Percentiles rank a stretch among this genome's conserved stretches.
Conservation (phyloP, 2,797 vertebrate genomes). For the Paedocypris micromegethes region DNA sequence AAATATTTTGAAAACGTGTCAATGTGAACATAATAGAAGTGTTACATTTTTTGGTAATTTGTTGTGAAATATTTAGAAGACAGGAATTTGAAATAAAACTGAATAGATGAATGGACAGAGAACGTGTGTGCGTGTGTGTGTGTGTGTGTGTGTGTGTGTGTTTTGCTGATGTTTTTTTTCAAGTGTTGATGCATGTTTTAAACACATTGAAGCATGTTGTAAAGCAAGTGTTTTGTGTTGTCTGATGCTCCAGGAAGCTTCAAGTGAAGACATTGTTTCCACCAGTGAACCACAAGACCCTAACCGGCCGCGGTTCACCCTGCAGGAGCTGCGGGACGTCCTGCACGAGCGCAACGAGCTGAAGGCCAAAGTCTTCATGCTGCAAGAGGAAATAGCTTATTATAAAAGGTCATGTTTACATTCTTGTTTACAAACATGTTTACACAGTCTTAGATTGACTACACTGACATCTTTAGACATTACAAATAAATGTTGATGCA, state of each 20-base stretch:
- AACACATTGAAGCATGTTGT: no score
- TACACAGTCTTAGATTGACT: background rate
- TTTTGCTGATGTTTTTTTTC: no score
- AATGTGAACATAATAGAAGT: no score
- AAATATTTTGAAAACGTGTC: no score
- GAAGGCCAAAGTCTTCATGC: constrained; percentile 92
- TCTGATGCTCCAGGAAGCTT: constrained; percentile 63
- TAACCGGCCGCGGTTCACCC: constrained; percentile 88
- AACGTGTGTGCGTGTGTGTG: no score
- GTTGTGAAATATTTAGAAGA: no score
- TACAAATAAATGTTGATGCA: background rate
- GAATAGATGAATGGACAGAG: no score
- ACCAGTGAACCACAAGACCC: constrained; percentile 83
- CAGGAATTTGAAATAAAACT: no score
- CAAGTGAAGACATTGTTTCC: constrained; percentile 71
- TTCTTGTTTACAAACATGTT: no score
- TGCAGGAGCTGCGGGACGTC: constrained; percentile 95
- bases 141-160: no score
- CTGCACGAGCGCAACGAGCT: constrained; percentile 95
- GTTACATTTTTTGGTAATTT: no score
- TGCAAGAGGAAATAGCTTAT: constrained; percentile 94
- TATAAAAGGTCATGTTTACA: constrained; percentile 79
- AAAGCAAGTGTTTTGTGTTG: background rate
- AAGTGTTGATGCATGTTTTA: no score
- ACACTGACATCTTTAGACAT: background rate